Evolutionary conservation across 2,888 invertebrate genomes (phyloP).

Genomic region (Nebria brevicollis): DNA sequence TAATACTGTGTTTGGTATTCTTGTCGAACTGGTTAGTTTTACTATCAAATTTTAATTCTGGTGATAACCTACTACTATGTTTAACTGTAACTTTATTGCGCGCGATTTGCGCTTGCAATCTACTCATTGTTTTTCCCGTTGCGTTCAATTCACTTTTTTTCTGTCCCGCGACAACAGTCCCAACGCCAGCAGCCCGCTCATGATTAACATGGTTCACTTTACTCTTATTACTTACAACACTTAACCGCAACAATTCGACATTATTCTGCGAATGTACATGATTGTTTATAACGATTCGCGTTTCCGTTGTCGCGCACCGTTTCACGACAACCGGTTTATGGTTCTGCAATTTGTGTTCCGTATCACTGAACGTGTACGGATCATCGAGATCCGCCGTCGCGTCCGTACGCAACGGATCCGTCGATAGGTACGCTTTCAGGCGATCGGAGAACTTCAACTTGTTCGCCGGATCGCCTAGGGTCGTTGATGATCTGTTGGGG

Average conservation of each 20-base stretch:
- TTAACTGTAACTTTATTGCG: conserved; percentile 53
- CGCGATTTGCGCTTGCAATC: conserved; percentile 53
- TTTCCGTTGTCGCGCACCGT: conserved; percentile 4
- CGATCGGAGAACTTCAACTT: conserved; percentile 64
- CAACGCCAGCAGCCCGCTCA: background rate
- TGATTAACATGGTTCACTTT: conserved; percentile 28
- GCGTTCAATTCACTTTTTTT: conserved; percentile 16
- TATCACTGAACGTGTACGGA: conserved; percentile 65
- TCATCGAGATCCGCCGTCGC: conserved; percentile 58
- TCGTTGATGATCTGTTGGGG: conserved; percentile 50
- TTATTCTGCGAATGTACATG: background rate
- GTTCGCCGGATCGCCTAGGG: conserved; percentile 51
- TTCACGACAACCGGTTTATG: conserved; percentile 16
- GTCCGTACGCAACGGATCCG: conserved; percentile 27
- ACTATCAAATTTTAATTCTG: conserved; percentile 38
- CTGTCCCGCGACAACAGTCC: background rate
- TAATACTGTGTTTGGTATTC: conserved; percentile 62
- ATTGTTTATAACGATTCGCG: conserved; percentile 7
- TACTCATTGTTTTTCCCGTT: conserved; percentile 52
- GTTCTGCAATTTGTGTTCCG: conserved; percentile 52
- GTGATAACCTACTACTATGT: conserved; percentile 50
- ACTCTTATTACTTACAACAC: conserved; percentile 15
- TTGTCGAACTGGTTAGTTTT: conserved; percentile 50
- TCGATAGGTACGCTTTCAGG: conserved; percentile 58
- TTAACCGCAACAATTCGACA: background rate